phyloP scores from a whole-genome alignment of 2,797 vertebrate genomes.

The Peromyscus aztecus region DNA sequence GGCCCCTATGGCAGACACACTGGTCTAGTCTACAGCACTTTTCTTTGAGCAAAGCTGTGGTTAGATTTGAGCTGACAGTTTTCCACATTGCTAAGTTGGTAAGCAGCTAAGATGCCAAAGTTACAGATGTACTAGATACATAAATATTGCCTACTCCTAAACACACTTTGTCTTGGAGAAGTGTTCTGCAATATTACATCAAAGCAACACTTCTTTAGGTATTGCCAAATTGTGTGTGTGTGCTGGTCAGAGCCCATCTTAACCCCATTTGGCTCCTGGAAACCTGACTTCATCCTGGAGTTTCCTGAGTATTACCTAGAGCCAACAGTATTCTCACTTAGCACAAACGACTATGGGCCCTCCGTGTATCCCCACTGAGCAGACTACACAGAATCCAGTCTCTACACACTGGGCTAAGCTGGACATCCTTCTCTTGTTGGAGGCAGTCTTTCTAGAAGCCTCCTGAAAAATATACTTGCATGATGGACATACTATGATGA shows the following conservation, averaged over 20 bases:
- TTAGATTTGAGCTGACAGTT: conserved; percentile 52
- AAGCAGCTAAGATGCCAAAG: conserved; percentile 6
- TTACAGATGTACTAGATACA: background rate
- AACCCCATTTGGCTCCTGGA: background rate
- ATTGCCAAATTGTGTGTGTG: background rate
- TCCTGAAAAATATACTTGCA: background rate
- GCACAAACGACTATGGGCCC: background rate
- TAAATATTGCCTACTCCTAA: background rate
- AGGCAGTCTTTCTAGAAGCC: conserved; percentile 21
- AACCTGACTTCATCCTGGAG: background rate
- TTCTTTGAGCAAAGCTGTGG: conserved; percentile 8
- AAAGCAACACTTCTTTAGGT: background rate
- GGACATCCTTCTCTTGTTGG: background rate
- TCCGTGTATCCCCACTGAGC: background rate
- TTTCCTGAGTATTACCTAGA: background rate
- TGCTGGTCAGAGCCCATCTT: background rate
- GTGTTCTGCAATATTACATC: background rate
- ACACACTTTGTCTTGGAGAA: background rate
- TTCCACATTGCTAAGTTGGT: background rate
- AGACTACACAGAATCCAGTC: background rate
- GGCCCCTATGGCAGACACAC: background rate
- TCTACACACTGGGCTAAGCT: background rate
- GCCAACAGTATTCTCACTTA: background rate
- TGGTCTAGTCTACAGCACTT: background rate
- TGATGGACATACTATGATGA: background rate